These are phyloP conservation scores for Papilio glaucus DNA, from an alignment of 1,140 invertebrate species.

Conservation along the genomic window DNA sequence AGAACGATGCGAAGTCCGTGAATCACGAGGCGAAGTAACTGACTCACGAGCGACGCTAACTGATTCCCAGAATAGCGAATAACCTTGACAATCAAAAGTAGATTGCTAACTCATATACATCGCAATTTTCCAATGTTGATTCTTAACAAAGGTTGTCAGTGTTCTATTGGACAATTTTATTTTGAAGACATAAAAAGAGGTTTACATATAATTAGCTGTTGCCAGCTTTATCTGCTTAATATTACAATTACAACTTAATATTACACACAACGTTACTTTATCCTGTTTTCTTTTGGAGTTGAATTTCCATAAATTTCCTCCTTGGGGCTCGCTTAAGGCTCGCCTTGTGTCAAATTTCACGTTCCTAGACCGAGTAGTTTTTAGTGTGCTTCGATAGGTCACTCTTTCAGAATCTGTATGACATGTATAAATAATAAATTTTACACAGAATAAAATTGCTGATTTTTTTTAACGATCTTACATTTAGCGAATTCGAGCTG, in stretches of 20 bases:
- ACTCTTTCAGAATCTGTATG: constrained; percentile 35
- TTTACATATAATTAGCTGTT: neutral
- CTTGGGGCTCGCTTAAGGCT: too few relatives aligned
- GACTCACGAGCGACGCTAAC: constrained; percentile 73
- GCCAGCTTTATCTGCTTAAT: neutral
- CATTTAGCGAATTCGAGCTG: constrained; percentile 15
- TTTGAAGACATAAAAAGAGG: neutral
- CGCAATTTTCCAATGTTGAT: constrained; percentile 24
- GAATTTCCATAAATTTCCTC: too few relatives aligned
- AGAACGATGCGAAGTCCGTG: constrained; percentile 57
- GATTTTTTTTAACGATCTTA: constrained; percentile 28
- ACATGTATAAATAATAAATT: constrained; percentile 34
- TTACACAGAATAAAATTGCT: neutral
- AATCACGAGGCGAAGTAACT: constrained; percentile 60
- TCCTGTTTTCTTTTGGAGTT: too few relatives aligned
- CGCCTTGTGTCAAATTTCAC: neutral
- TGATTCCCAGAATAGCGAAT: constrained; percentile 76
- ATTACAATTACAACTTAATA: too few relatives aligned
- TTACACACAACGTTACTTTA: too few relatives aligned
- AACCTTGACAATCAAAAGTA: constrained; percentile 69
- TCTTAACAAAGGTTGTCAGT: neutral
- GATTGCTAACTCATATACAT: constrained; percentile 49
- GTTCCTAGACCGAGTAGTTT: neutral
- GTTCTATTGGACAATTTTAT: neutral
- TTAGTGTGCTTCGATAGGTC: too few relatives aligned